Conservation (phyloP, 2,797 vertebrate genomes). For the Oryzias sinensis region DNA sequence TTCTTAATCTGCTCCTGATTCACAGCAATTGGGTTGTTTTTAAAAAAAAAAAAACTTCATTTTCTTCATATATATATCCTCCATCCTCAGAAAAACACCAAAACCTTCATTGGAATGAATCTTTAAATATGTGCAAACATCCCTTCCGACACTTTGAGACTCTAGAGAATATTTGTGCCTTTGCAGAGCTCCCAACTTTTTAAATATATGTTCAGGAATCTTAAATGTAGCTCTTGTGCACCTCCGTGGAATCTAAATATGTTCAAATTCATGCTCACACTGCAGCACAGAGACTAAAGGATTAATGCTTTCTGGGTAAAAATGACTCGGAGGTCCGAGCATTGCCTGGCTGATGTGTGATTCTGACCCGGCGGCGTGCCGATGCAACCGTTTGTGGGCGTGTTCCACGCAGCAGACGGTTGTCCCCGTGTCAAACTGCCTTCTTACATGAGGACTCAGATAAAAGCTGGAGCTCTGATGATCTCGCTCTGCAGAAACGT, state of each 20-base stretch:
- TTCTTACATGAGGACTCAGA: too few species aligned
- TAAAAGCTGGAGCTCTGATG: too few species aligned
- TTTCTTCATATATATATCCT: too few species aligned
- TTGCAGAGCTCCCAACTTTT: conserved; percentile 41
- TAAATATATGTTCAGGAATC: conserved; percentile 51
- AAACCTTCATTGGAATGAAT: too few species aligned
- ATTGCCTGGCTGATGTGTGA: conserved; percentile 44
- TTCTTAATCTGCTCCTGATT: too few species aligned
- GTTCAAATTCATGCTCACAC: conserved; percentile 64
- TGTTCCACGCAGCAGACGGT: too few species aligned
- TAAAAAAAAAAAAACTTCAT: too few species aligned
- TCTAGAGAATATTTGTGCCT: conserved; percentile 13
- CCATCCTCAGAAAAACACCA: too few species aligned
- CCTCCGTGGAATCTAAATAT: conserved; percentile 49
- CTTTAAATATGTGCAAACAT: neutral
- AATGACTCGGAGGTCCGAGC: conserved; percentile 50
- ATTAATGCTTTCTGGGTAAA: conserved; percentile 62
- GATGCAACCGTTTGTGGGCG: neutral
- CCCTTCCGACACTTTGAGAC: conserved; percentile 22
- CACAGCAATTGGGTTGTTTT: too few species aligned
- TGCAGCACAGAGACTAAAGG: conserved; percentile 54
- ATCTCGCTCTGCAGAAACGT: too few species aligned
- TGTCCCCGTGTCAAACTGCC: too few species aligned
- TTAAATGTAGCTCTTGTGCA: conserved; percentile 47
- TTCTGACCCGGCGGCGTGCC: conserved; percentile 13